Base-by-base conservation (phyloP, 2,113 vertebrate genomes). In the Oncorhynchus clarkii region DNA sequence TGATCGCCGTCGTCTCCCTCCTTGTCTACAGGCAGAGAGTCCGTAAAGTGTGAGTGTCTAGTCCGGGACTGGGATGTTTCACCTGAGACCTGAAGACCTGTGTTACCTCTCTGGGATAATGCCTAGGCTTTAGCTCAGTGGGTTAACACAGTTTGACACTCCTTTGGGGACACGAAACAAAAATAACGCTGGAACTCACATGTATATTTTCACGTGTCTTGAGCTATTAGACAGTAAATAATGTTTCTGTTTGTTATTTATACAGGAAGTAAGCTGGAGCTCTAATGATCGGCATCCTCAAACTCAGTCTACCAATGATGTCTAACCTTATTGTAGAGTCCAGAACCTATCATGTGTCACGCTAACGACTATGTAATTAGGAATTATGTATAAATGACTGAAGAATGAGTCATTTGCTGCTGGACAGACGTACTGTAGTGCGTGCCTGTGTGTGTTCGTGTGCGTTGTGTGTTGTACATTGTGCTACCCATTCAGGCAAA, bases 11-110 rank as follows among this genome's bases (percentile, higher is more conserved):
- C 3, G 91, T 93, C 3, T 94, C 95, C 48, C 94, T 99, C 76
- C 92, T 98, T 74, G 93, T 97, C 84, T 99, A 96, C 91, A 92
- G 96, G 77, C 95, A 93, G 83, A 94, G 96, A 89, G 89, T 93
- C 0, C 91, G 92, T 89, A 97, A 93, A 96, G 95, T 93, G 92
- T 94, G 76, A 91, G 84, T 84, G 12, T 6, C 18, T n/a, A 5
- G 39, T 54, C 16, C 14, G 18, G 51, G 51, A 3, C 4, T 54
- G 49, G 12, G 49, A 54, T 18, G 51, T 54, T 54, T 13, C 3
- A 18, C 3, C 39, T 54, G 13, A 54, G 51, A 54, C 51, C 51
- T 11, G 39, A 18, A 54, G 3, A 18, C 14, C 51, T 11, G 39
- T 4, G 14, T 13, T 5, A 54, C 13, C 51, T 54, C 51, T 5